Evolutionary conservation across 2,797 vertebrate species (phyloP).

Genomic region (Microctenopoma lineatum): DNA sequence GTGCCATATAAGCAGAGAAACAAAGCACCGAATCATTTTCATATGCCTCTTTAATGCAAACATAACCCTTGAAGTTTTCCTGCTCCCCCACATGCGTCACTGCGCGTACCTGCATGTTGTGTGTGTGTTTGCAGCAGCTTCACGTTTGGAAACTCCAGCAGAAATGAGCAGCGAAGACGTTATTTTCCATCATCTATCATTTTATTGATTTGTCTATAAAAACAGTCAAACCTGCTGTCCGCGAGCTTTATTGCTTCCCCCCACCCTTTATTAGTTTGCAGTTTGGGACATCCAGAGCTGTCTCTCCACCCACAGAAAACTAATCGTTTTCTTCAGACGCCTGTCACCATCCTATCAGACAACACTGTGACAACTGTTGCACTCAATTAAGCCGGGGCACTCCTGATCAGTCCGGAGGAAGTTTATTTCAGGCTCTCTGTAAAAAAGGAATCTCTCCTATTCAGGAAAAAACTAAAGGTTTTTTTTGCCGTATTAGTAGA

Average conservation of each 20-base stretch:
- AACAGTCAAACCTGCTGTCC: conserved; percentile 83
- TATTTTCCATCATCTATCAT: conserved; percentile 84
- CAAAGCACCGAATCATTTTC: conserved; percentile 29
- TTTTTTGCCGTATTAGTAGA: not conserved
- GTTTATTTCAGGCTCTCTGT: conserved; percentile 25
- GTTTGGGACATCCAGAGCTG: conserved; percentile 82
- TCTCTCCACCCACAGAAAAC: conserved; percentile 76
- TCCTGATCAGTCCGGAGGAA: conserved; percentile 55
- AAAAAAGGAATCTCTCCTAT: conserved; percentile 2
- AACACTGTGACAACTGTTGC: conserved; percentile 80
- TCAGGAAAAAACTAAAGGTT: not conserved
- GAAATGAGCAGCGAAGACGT: conserved; percentile 75
- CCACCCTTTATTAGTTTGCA: conserved; percentile 81
- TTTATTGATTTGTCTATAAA: conserved; percentile 86
- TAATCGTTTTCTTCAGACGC: conserved; percentile 80
- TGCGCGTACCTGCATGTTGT: not conserved
- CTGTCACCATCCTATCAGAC: conserved; percentile 79
- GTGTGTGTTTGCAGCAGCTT: not conserved
- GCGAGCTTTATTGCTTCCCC: conserved; percentile 81
- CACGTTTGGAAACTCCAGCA: conserved; percentile 71
- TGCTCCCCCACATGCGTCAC: not conserved
- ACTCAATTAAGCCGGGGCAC: conserved; percentile 70
- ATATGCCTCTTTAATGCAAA: conserved; percentile 44
- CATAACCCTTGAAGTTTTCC: conserved; percentile 30
- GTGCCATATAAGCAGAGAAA: conserved; percentile 24